These are phyloP conservation scores for Scolopax bukidnonensis DNA, from an alignment of 2,797 vertebrate species.

Conservation along the genomic window DNA sequence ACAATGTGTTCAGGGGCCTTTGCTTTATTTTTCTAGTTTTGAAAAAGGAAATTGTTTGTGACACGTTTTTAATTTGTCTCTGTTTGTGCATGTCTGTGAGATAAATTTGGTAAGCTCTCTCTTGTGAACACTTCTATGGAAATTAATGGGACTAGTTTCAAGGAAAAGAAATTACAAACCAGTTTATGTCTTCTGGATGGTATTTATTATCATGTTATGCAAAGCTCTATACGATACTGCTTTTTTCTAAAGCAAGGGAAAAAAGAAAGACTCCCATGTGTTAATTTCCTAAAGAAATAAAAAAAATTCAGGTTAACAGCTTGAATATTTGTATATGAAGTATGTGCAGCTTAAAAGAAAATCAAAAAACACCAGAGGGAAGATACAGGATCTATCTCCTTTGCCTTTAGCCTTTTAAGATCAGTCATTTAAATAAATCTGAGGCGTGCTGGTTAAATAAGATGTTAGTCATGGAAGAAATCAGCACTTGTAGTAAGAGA, in stretches of 20 bases:
- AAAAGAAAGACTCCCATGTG: neutral
- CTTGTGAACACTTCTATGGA: neutral
- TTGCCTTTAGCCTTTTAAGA: neutral
- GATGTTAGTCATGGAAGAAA: slow-evolving; percentile 6
- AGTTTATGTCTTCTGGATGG: neutral
- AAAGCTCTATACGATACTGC: neutral
- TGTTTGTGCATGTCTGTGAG: neutral
- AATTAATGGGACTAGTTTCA: slow-evolving; percentile 7
- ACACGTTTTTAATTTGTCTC: neutral
- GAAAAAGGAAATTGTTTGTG: neutral
- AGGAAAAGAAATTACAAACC: slow-evolving; percentile 16
- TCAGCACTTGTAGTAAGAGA: neutral
- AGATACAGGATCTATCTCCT: neutral
- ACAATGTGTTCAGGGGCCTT: neutral
- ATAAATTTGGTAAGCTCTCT: neutral
- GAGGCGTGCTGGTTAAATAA: neutral
- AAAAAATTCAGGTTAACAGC: neutral
- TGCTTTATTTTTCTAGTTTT: neutral
- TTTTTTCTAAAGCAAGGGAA: neutral
- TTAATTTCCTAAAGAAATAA: neutral
- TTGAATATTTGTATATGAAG: neutral
- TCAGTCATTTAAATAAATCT: neutral
- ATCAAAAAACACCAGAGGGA: neutral
- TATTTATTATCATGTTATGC: neutral
- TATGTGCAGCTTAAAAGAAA: neutral